Base-by-base conservation (phyloP, 1,140 invertebrate species). In the Euschistus heros region DNA sequence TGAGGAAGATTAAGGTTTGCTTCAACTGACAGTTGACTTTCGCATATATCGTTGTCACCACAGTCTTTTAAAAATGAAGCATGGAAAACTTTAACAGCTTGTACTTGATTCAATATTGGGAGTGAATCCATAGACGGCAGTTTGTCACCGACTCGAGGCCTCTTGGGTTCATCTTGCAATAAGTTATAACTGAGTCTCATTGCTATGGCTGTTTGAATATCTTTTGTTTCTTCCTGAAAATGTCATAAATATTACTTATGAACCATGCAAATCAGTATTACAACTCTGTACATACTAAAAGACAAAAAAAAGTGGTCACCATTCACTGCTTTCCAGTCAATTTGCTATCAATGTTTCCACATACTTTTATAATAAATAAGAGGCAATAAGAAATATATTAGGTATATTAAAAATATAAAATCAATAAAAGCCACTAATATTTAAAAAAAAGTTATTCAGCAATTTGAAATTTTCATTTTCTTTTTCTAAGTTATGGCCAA, bases 61-160 rank as follows among this genome's bases (percentile, higher is more conserved):
- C 94, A 98, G 72, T 97, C 91, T 76, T 95, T 96, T 62, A 92
- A 83, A 78, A 98, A 96, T 24, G 85, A 87, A 2, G 89, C 92
- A 71, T 87, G 81, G 71, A 95, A 94, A 5, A 85, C 78, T 69
- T 86, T 85, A 13, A 84, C 84, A 0, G 92, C 91, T 73, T 89
- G 84, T 67, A 89, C 89, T 69, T 91, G 86, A 76, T 96, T 94
- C 15, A 96, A 76, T 62, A 96, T 93, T 0, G 94, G 92, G 69
- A 87, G 89, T 46, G 85, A 79, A 64, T 87, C 86, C 24, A 94
- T 84, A 30, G 87, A 82, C 0, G 86, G 85, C 7, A 91, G 71
- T 0, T 76, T 75, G 52, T 74, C 74, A 1, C 86, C 83, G 8
- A 76, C 73, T 0, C 71, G 71, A 1, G 79, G 77, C 71, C 79